Conservation (phyloP, 2,797 vertebrate species). For the Sebastes melanostomus region DNA sequence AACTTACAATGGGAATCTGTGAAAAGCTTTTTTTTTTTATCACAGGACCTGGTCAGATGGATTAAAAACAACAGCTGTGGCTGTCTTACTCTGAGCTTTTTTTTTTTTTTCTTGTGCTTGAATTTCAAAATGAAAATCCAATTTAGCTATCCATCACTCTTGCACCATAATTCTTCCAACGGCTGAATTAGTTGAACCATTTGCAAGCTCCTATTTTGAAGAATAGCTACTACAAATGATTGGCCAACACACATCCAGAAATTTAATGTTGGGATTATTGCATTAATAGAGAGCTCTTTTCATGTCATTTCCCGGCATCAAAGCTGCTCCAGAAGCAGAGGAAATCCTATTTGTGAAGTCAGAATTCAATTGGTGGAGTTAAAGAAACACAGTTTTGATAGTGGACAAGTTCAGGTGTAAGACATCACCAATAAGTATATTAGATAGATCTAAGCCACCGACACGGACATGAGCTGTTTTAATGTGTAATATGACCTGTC, state of each 20-base stretch:
- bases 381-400: background rate
- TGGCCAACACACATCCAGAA: background rate
- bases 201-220: slow-evolving; percentile 1
- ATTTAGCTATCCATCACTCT: background rate
- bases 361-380: background rate
- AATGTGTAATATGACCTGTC: no score
- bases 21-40: background rate
- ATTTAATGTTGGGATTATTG: background rate
- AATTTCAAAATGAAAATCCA: slow-evolving; percentile 17
- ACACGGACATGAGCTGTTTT: no score
- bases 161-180: background rate
- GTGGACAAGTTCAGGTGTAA: background rate
- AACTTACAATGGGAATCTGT: background rate
- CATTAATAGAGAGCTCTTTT: background rate
- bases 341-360: background rate
- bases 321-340: background rate
- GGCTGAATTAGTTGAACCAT: background rate
- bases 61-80: slow-evolving; percentile 20
- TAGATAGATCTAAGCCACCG: no score
- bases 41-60: background rate
- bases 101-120: slow-evolving; percentile 8
- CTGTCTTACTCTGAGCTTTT: background rate
- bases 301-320: background rate
- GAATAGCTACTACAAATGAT: background rate
- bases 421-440: background rate